phyloP scores from a whole-genome alignment of 2,797 vertebrate species.

The Chaetodon trifasciatus region DNA sequence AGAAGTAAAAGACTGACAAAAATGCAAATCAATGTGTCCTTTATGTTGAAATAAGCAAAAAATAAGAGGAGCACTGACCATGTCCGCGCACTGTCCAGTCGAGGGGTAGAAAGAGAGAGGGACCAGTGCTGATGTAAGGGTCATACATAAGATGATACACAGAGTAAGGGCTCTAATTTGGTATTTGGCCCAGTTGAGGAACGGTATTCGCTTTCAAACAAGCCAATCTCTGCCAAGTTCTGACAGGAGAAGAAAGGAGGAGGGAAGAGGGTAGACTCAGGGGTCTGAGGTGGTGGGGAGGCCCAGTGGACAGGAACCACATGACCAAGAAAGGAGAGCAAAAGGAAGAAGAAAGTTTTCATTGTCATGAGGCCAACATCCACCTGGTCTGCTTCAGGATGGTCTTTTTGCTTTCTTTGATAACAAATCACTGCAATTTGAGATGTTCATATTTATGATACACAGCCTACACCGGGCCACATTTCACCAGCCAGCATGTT shows the following conservation, averaged over 20 bases:
- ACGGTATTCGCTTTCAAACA: constrained; percentile 83
- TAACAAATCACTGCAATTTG: background rate
- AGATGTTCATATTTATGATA: background rate
- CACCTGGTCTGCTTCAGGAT: constrained; percentile 4
- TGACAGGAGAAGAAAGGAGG: constrained; percentile 40
- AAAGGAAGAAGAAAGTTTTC: constrained; percentile 25
- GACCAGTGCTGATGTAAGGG: constrained; percentile 63
- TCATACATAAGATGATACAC: constrained; percentile 84
- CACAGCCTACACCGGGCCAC: background rate
- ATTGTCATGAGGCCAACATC: constrained; percentile 7
- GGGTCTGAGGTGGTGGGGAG: constrained; percentile 51
- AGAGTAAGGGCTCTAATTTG: constrained; percentile 90
- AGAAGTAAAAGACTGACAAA: constrained; percentile 11
- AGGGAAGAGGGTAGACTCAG: constrained; percentile 39
- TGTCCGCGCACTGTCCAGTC: constrained; percentile 74
- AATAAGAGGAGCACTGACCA: constrained; percentile 86
- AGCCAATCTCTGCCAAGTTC: constrained; percentile 73
- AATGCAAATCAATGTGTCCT: background rate
- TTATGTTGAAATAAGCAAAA: constrained; percentile 40
- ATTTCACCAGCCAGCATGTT: background rate
- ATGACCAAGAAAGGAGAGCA: constrained; percentile 61
- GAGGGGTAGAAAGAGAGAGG: constrained; percentile 78
- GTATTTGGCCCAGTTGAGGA: constrained; percentile 84
- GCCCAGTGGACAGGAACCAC: constrained; percentile 49
- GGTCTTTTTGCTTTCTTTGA: background rate